Base-by-base conservation (phyloP, 1,140 invertebrate genomes). In the Drosophila nannoptera region DNA sequence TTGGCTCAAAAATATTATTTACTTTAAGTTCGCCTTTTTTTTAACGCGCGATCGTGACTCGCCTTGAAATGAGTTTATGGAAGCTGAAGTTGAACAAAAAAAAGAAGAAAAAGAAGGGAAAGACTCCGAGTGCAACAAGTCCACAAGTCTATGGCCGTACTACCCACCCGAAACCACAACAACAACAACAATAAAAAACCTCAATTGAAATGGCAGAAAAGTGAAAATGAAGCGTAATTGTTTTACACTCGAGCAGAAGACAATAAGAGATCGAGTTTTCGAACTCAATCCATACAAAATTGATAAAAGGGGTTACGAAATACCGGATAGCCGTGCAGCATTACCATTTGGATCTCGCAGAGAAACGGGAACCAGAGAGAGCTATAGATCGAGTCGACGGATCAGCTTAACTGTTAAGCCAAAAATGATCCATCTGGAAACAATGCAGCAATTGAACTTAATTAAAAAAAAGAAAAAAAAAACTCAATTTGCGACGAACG, bases 31-130 rank as follows among this genome's bases (percentile, higher is more conserved):
- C 8, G 7, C 3, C 14, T 16, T 14, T 43, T 45, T 60, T 55
- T 65, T 65, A 76, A 84, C 84, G 86, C 38, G 22, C 69, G 56
- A 75, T 84, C 80, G 80, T 84, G 80, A 84, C 81, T 84, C 76
- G 80, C 80, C 80, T 84, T 86, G 69, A 86, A 84, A 84, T 84
- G 42, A 67, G 50, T 58, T 66, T 38, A 5, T 55, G 59, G 50
- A 59, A 64, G 63, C 63, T 65, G 63, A 58, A 56, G 62, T 64
- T 55, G 48, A 50, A 36, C 16, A 3, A 40, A 46, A 4, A 46
- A 9, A 35, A n/a, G 4, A 11, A 55, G 8, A 22, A 9, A 56
- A 14, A 31, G n/a, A 40, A 46, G 32, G 5, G 16, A 61, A 46
- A 38, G 11, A 38, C 22, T n/a, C 40, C 8, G 12, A 7, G 40